These are phyloP conservation scores for Neogobius melanostomus DNA, from an alignment of 2,113 vertebrate species.

Conservation along the genomic window DNA sequence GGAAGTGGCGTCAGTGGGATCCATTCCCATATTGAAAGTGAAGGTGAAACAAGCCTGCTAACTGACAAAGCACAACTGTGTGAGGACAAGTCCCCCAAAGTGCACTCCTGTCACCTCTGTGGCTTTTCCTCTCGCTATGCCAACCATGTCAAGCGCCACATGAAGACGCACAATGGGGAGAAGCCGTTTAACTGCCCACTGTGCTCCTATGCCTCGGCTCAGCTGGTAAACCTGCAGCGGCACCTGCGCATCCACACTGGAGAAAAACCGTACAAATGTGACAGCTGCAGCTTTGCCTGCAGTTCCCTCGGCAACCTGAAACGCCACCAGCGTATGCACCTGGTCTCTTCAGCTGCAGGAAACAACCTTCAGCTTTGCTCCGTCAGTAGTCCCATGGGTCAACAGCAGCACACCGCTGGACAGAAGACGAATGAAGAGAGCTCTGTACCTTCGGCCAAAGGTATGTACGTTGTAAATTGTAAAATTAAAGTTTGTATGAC, in stretches of 20 bases:
- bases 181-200: constrained; percentile 93
- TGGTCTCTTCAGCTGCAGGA: constrained; percentile 72
- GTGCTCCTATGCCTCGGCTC: constrained; percentile 92
- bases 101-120: constrained; percentile 91
- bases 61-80: constrained; percentile 60
- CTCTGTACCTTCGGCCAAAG: constrained; percentile 46
- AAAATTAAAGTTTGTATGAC: background rate
- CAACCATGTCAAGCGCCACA: constrained; percentile 96
- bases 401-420: constrained; percentile 71
- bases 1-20: constrained; percentile 52
- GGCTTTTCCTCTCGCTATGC: constrained; percentile 95
- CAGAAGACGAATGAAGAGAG: constrained; percentile 58
- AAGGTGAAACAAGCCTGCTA: constrained; percentile 57
- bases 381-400: constrained; percentile 63
- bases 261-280: constrained; percentile 96
- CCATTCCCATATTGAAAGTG: constrained; percentile 37
- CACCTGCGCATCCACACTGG: constrained; percentile 96
- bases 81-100: constrained; percentile 72
- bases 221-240: constrained; percentile 96
- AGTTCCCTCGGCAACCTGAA: constrained; percentile 97
- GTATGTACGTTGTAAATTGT: constrained; percentile 19
- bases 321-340: constrained; percentile 91
- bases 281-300: constrained; percentile 91
- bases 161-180: constrained; percentile 98
- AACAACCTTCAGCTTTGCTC: constrained; percentile 63